Base-by-base conservation (phyloP, 2,888 invertebrate species). In the Campopleginae sp. region DNA sequence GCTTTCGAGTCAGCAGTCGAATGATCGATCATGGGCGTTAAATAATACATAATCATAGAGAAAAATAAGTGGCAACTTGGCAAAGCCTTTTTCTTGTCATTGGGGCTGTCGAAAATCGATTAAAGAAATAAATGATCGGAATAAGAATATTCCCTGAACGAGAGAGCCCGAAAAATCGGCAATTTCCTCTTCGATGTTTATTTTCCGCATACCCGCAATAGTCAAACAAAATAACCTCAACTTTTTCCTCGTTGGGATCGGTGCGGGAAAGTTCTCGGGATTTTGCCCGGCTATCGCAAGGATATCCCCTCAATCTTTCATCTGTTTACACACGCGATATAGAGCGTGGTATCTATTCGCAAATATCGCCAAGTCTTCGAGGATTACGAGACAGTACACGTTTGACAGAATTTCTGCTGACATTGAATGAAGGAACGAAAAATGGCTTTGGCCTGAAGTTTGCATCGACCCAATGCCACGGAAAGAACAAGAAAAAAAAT, bases 1-100 rank as follows among this genome's bases (percentile, higher is more conserved):
- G 80, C 78, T 82, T 84, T 51, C 72, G 27, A 72, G 71, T 38
- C 81, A 66, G 65, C 68, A 71, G 54, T 27, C 19, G 74, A 77
- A 84, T 81, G 72, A 86, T 86, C 80, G 86, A 86, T 86, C 84
- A 84, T 86, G 63, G 76, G 72, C 77, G 46, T 27, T 8, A 6
- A 14, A 19, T 27, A 12, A 27, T 14, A 68, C 23, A 1, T 83
- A 78, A 66, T 44, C 63, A 79, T 70, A 71, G 48, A 70, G 7
- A 27, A 74, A 74, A 61, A 14, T 14, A 4, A n/a, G 27, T 38
- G 48, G 54, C 33, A 48, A 48, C 27, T 54, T 54, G 1, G 12
- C 19, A 23, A 19, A 23, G 14, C 6, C 19, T 66, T 10, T 66
- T 12, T 5, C 4, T 66, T 1, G 42, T 10, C 10, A 8, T 5